Base-by-base conservation (phyloP, 2,797 vertebrate species). In the Silurus aristotelis region DNA sequence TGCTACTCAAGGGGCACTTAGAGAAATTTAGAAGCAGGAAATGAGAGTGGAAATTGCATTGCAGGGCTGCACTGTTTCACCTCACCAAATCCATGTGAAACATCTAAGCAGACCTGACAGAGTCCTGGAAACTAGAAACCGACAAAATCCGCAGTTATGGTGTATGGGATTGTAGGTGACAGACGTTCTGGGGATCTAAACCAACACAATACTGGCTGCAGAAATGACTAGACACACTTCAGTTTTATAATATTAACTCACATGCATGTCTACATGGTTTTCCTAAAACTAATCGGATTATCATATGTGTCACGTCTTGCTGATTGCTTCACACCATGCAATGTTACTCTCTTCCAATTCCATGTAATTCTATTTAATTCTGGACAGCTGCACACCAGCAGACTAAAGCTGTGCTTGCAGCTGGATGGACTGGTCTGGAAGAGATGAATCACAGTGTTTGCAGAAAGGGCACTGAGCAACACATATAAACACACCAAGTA, bases 41-140 rank as follows among this genome's bases (percentile, higher is more conserved):
- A 93, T 92, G 91, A 94, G 92, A 91, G 88, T 93, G 87, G 86
- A 90, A 91, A 93, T 92, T 91, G 85, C 85, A 88, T 91, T 87
- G 88, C 86, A 87, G 83, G 83, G 86, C 88, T 90, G 90, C 85
- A 80, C 84, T 91, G 82, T 91, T 91, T 92, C 89, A 90, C 38
- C 61, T 80, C 86, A 89, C 88, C 82, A 82, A 83, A 83, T 82
- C 84, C 56, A 60, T 22, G 64, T 82, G 70, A 86, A 73, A 83
- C 70, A 31, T 83, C 70, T 83, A 86, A 89, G 84, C 83, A 71
- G 48, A 88, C 89, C 88, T 85, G 85, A 90, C 90, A 90, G 46
- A 81, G 83, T 78, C 83, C 55, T 88, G 89, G 88, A 89, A 89
- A 84, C 71, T 87, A 87, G 77, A 89, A 78, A 61, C 61, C 81